Percentiles rank a stretch among this genome's conserved stretches.
phyloP scores from a whole-genome alignment of 2,888 invertebrate species.

The Caenorhabditis sp. region DNA sequence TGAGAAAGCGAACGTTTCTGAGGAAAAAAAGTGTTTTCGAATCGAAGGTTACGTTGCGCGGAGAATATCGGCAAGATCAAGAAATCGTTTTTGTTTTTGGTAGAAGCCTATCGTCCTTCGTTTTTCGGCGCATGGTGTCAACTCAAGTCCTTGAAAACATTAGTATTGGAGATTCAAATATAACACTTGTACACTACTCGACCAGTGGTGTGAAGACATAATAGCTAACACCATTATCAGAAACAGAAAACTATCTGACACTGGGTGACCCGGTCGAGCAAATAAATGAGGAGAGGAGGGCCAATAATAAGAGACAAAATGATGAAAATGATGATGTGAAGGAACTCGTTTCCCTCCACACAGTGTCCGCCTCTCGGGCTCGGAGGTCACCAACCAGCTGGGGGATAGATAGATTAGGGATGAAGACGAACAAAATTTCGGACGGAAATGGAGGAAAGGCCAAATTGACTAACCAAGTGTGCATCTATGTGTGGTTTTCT shows the following conservation, averaged over 20 bases:
- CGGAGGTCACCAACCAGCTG: conserved; percentile 43
- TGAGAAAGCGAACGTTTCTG: neutral
- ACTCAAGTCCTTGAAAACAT: no score
- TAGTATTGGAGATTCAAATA: no score
- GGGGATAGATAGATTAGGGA: conserved; percentile 21
- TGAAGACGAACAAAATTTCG: conserved; percentile 17
- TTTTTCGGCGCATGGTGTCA: neutral
- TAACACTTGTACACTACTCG: no score
- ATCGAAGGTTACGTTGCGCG: neutral
- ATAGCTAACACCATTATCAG: neutral
- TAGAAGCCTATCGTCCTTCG: neutral
- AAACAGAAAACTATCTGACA: neutral
- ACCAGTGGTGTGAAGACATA: neutral
- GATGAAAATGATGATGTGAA: neutral
- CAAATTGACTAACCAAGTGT: conserved; percentile 60
- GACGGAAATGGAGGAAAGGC: conserved; percentile 8
- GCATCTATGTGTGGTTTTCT: conserved; percentile 24
- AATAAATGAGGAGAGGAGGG: neutral
- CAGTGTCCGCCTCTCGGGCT: neutral
- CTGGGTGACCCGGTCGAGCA: conserved; percentile 16
- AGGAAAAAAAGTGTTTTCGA: neutral
- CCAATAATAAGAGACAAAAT: neutral
- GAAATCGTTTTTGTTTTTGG: neutral
- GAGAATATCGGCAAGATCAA: neutral
- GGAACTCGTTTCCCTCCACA: no score